Evolutionary conservation across 2,888 invertebrate genomes (phyloP).

Genomic region (Diarsia rubi): DNA sequence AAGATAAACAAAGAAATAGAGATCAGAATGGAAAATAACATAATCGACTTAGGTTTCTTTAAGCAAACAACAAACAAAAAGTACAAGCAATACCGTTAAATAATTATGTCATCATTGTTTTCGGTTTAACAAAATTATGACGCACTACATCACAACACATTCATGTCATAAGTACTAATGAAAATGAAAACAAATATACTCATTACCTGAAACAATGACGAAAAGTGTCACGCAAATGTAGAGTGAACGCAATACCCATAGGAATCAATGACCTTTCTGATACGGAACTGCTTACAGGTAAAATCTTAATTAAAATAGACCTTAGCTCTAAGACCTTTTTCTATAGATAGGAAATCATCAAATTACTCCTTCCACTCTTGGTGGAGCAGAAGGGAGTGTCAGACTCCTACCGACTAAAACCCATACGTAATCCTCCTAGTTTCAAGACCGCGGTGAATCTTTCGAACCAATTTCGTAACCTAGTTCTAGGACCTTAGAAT

Average conservation of each 20-base stretch:
- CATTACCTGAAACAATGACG: slow-evolving; percentile 21
- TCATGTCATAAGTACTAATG: too few relatives aligned
- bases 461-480: too few relatives aligned
- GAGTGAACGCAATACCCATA: slow-evolving; percentile 10
- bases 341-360: too few relatives aligned
- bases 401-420: too few relatives aligned
- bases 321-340: slow-evolving; percentile 31
- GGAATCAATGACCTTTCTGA: slow-evolving; percentile 45
- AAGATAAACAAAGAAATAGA: too few relatives aligned
- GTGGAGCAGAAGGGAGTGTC: too few relatives aligned
- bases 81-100: neutral
- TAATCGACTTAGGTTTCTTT: too few relatives aligned
- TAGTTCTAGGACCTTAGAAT: slow-evolving; percentile 27
- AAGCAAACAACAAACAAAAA: too few relatives aligned
- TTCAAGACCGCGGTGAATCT: too few relatives aligned
- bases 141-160: neutral
- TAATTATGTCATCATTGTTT: neutral
- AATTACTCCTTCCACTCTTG: too few relatives aligned
- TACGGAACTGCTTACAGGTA: slow-evolving; percentile 44
- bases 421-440: too few relatives aligned
- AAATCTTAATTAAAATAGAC: slow-evolving; percentile 29
- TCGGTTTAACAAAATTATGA: neutral
- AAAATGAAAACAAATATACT: slow-evolving; percentile 1
- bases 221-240: slow-evolving; percentile 25
- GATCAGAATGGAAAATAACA: too few relatives aligned